Evolutionary conservation across 2,888 invertebrate genomes (phyloP).

Genomic region (Andrena praecox): DNA sequence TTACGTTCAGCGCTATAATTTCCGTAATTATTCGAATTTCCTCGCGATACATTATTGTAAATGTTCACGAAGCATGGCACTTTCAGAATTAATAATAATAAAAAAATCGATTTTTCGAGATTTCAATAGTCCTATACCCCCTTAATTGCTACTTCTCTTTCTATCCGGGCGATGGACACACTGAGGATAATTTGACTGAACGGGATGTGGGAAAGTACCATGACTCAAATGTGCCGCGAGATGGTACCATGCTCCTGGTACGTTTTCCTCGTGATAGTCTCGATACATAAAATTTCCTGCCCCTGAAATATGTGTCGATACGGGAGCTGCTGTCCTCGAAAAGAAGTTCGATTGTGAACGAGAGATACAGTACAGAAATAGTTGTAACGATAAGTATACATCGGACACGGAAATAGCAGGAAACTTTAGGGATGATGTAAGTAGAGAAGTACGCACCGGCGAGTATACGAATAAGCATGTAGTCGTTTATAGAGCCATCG

Average conservation of each 20-base stretch:
- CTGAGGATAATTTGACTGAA: constrained; percentile 13
- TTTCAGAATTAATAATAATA: too few species aligned
- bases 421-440: neutral
- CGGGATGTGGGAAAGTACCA: constrained; percentile 63
- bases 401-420: neutral
- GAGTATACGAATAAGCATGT: neutral
- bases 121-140: too few species aligned
- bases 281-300: constrained; percentile 13
- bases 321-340: neutral
- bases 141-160: constrained; percentile 3
- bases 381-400: neutral
- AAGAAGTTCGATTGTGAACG: neutral
- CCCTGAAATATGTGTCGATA: neutral
- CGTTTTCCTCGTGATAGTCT: constrained; percentile 6
- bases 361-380: neutral
- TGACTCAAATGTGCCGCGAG: constrained; percentile 64
- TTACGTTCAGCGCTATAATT: too few species aligned
- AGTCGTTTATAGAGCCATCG: too few species aligned
- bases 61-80: too few species aligned
- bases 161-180: neutral
- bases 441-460: neutral
- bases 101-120: too few species aligned
- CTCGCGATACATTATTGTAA: too few species aligned
- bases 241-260: constrained; percentile 21
- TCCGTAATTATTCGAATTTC: too few species aligned